Evolutionary conservation across 1,140 invertebrate genomes (phyloP).

Genomic region (Cydia fagiglandana): DNA sequence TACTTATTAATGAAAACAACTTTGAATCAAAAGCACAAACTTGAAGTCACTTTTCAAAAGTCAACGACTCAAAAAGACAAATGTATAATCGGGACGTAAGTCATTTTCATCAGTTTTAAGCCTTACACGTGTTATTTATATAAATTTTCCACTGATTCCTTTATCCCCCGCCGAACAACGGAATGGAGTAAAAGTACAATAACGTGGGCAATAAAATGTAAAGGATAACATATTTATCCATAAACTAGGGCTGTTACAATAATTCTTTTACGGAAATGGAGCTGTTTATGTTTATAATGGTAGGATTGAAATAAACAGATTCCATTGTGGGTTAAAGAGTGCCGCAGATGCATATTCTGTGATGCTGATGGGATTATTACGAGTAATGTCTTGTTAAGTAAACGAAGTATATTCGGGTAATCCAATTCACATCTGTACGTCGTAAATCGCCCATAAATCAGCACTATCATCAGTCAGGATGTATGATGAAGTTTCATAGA

Average conservation of each 20-base stretch:
- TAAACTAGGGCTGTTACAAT: constrained; percentile 16
- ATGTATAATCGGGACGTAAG: too few relatives aligned
- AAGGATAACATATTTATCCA: constrained; percentile 11
- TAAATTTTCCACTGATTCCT: constrained; percentile 4
- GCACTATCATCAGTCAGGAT: too few relatives aligned
- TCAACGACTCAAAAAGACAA: too few relatives aligned
- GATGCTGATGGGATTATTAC: not conserved
- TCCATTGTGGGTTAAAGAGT: not conserved
- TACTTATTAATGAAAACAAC: too few relatives aligned
- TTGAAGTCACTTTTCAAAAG: too few relatives aligned
- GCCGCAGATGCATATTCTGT: not conserved
- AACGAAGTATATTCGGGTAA: not conserved
- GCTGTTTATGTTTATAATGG: constrained; percentile 1
- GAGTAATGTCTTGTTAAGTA: too few relatives aligned
- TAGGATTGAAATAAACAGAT: constrained; percentile 9
- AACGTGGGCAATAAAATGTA: constrained; percentile 16
- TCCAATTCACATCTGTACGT: not conserved
- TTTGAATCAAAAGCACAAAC: too few relatives aligned
- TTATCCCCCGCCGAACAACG: not conserved
- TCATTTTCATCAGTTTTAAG: too few relatives aligned
- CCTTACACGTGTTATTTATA: not conserved
- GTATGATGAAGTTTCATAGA: too few relatives aligned
- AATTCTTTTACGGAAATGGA: constrained; percentile 6
- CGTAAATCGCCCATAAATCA: too few relatives aligned
- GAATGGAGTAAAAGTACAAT: constrained; percentile 13